Base-by-base conservation (phyloP, 1,140 invertebrate species). In the Sipha flava region DNA sequence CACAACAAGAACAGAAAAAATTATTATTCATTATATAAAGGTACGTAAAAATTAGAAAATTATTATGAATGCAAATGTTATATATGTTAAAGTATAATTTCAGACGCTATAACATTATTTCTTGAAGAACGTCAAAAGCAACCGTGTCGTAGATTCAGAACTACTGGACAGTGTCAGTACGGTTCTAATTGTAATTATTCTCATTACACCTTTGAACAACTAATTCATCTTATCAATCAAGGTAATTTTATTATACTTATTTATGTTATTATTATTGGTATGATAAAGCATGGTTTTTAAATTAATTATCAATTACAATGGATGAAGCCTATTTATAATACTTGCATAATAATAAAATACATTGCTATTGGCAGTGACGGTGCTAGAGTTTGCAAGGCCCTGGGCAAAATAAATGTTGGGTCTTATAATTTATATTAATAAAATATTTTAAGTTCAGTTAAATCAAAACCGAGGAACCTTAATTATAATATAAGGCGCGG, bases 31-130 rank as follows among this genome's bases (percentile, higher is more conserved):
- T 26, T 23, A 21, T 57, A 77, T 43, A 77, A 77, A 77, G 73
- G 73, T 77, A 77, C 18, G 18, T 40, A 47, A 6, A 70, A 10
- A 18, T 18, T 26, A 23, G 26, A 47, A 10, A 2, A 70, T 10
- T 1, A 10, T n/a, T 9, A 57, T 5, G 21, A 29, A 59, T 54
- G 12, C 54, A 77, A 59, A 59, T 23, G 40, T 29, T 59, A 4
- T 57, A 57, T 59, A 29, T 49, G 21, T 77, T 57, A 54, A 54
- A 77, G 49, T 77, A n/a, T 43, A 18, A 26, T 77, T 77, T 59
- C 34, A 77, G 73, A 77, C 73, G 73, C 73, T n/a, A 29, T 77
- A 57, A 77, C 73, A 40, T 40, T 77, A 59, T 77, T 77, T 59
- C 21, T 77, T 18, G 73, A 77, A 7, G 73, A 77, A 59, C 31